Percentiles rank a stretch among this genome's conserved stretches.
Conservation (phyloP, 1,140 invertebrate genomes). For the Aphis gossypii region DNA sequence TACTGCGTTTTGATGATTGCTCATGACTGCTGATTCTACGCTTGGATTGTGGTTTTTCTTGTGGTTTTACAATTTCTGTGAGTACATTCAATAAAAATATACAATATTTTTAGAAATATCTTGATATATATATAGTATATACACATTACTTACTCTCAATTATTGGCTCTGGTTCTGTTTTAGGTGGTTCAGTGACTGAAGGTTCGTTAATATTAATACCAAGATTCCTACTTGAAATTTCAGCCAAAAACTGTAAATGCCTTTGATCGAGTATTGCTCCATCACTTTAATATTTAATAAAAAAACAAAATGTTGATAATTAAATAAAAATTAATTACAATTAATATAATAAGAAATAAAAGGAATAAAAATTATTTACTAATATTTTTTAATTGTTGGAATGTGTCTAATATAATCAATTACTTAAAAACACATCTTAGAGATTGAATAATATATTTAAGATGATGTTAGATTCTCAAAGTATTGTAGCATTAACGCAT, state of each 20-base stretch:
- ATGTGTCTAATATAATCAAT: background rate
- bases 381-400: background rate
- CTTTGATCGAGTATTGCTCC: slow-evolving; percentile 3
- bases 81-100: background rate
- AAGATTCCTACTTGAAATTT: slow-evolving; percentile 30
- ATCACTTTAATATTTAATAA: slow-evolving; percentile 20
- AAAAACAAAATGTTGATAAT: background rate
- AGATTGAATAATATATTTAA: no score
- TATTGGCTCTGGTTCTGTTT: background rate
- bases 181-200: background rate
- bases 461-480: no score
- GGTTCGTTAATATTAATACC: background rate
- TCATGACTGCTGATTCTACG: slow-evolving; percentile 36
- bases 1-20: slow-evolving; percentile 32
- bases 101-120: background rate
- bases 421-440: no score
- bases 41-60: background rate
- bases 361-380: background rate
- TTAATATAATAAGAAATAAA: background rate
- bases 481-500: no score
- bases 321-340: background rate
- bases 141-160: background rate
- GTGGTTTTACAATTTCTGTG: background rate
- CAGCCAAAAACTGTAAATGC: slow-evolving; percentile 51
- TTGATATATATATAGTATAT: background rate